phyloP scores from a whole-genome alignment of 2,888 invertebrate species.

The Mesorhabditis spiculigera region DNA sequence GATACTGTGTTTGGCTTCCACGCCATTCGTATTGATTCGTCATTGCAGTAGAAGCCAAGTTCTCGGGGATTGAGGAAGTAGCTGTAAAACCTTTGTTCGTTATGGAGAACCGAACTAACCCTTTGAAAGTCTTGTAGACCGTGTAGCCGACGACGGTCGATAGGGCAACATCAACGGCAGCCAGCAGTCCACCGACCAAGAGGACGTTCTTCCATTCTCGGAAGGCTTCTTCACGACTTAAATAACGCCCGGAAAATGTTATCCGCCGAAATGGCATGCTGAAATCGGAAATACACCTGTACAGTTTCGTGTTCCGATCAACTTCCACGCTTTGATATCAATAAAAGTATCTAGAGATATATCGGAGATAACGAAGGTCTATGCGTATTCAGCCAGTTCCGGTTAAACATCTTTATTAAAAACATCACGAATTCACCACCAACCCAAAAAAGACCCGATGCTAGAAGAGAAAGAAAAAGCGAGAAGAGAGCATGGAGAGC shows the following conservation, averaged over 20 bases:
- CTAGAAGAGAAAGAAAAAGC: too few species aligned
- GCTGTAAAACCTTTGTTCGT: background rate
- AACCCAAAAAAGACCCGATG: too few species aligned
- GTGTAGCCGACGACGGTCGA: constrained; percentile 1
- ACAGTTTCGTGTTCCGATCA: too few species aligned
- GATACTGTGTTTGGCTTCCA: constrained; percentile 4
- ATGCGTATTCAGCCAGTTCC: too few species aligned
- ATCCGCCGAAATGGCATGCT: background rate
- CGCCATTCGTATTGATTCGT: background rate
- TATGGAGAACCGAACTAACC: background rate
- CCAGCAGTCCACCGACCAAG: background rate
- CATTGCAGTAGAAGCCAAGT: background rate
- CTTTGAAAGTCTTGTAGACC: background rate
- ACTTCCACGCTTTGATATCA: too few species aligned
- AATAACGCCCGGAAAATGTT: background rate
- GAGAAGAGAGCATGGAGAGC: too few species aligned
- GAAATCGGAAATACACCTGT: background rate
- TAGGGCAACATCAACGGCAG: background rate
- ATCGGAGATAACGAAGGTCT: too few species aligned
- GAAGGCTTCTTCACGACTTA: background rate
- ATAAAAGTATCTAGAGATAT: too few species aligned
- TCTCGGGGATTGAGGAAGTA: background rate
- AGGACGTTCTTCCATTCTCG: background rate
- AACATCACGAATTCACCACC: too few species aligned
- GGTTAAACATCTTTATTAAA: too few species aligned